Conservation (phyloP, 1,140 invertebrate genomes). For the Pseudomyrmex flavicornis region DNA sequence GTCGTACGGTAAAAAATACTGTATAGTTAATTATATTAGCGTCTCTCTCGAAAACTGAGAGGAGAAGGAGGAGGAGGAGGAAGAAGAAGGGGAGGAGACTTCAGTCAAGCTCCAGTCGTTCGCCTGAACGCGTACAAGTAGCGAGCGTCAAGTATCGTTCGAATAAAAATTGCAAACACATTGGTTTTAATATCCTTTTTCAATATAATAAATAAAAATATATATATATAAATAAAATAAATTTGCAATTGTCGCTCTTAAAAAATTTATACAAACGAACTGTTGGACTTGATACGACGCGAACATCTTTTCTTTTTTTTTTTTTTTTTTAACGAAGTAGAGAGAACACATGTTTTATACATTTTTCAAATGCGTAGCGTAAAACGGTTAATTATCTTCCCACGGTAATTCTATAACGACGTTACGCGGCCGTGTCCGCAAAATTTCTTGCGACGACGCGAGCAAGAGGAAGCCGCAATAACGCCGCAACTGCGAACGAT, state of each 20-base stretch:
- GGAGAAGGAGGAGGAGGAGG: background rate
- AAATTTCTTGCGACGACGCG: background rate
- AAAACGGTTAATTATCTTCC: background rate
- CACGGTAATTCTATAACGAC: background rate
- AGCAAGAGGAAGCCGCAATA: background rate
- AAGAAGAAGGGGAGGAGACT: conserved; percentile 7
- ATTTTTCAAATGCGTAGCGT: background rate
- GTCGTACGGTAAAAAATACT: conserved; percentile 30
- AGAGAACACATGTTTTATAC: conserved; percentile 38
- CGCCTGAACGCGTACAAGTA: conserved; percentile 14
- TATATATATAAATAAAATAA: too few relatives aligned
- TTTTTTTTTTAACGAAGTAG: too few relatives aligned
- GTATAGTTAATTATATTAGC: conserved; percentile 42
- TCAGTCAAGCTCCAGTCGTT: conserved; percentile 16
- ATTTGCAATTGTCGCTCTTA: too few relatives aligned
- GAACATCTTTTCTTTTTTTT: too few relatives aligned
- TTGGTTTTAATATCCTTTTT: conserved; percentile 2
- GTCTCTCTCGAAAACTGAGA: conserved; percentile 21
- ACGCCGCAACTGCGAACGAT: conserved; percentile 9
- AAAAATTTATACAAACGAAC: too few relatives aligned
- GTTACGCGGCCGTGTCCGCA: conserved; percentile 2
- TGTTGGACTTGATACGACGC: too few relatives aligned
- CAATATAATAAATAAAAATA: too few relatives aligned
- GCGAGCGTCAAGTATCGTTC: conserved; percentile 37
- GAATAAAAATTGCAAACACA: background rate